A percentile compares a stretch with the other conserved stretches of the same genome.
phyloP scores from a whole-genome alignment of 2,797 vertebrate genomes.

The Microctenopoma lineatum region DNA sequence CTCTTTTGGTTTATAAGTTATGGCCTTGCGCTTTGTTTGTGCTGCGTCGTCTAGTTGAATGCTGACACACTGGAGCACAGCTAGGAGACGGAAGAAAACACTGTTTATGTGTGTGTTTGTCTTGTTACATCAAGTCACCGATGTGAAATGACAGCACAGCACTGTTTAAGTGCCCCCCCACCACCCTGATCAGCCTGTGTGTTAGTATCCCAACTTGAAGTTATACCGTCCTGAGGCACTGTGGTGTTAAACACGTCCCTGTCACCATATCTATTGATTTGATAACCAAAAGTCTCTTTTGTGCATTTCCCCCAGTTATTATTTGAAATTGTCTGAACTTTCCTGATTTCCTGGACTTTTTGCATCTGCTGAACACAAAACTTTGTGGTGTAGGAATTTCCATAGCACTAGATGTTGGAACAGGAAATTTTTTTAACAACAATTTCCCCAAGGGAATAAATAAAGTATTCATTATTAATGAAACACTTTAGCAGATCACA shows the following conservation, averaged over 20 bases:
- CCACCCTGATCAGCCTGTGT: conserved; percentile 5
- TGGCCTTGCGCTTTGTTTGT: conserved; percentile 43
- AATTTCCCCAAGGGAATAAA: too few relatives aligned
- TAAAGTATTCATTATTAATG: not conserved
- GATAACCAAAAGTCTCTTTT: not conserved
- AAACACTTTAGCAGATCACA: not conserved
- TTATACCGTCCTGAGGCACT: conserved; percentile 13
- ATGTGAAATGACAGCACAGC: conserved; percentile 18
- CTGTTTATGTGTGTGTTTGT: not conserved
- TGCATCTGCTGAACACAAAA: not conserved
- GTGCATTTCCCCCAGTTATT: not conserved
- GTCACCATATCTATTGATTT: conserved; percentile 18
- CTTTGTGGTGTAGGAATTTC: not conserved
- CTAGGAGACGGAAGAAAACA: conserved; percentile 17
- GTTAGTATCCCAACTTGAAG: conserved; percentile 6
- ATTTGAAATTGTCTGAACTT: not conserved
- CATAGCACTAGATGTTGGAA: not conserved
- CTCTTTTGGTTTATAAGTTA: conserved; percentile 20
- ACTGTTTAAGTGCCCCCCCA: not conserved
- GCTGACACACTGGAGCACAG: conserved; percentile 29
- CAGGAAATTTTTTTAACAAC: not conserved
- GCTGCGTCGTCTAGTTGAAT: conserved; percentile 40
- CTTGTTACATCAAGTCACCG: conserved; percentile 11
- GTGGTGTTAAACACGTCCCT: conserved; percentile 17
- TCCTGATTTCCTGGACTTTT: not conserved